Evolutionary conservation across 2,888 invertebrate species (phyloP).

Genomic region (Drosophila infuscata): DNA sequence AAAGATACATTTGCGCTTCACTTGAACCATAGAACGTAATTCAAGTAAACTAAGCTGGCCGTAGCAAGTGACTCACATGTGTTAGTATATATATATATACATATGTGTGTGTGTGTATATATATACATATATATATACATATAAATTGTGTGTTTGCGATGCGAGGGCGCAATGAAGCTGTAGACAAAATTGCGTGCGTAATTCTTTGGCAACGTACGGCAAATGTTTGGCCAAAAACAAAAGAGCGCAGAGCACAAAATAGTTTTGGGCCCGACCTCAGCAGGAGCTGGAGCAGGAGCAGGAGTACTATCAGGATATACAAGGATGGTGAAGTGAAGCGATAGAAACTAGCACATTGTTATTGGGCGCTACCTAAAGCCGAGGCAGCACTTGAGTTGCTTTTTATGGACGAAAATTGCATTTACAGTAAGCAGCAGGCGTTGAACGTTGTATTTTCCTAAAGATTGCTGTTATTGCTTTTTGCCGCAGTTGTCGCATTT

Average conservation of each 20-base stretch:
- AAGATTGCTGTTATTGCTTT: constrained; percentile 7
- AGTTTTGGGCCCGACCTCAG: constrained; percentile 34
- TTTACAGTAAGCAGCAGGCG: constrained; percentile 25
- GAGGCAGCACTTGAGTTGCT: constrained; percentile 38
- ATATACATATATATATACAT: constrained; percentile 1
- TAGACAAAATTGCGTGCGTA: constrained; percentile 75
- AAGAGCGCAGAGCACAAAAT: constrained; percentile 24
- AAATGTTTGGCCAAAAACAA: constrained; percentile 60
- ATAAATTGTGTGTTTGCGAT: constrained; percentile 14
- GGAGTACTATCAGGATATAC: constrained; percentile 4
- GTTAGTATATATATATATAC: constrained; percentile 4
- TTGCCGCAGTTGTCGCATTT: constrained; percentile 40
- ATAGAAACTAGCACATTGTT: constrained; percentile 24
- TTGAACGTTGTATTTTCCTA: constrained; percentile 10
- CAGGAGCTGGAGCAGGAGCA: neutral
- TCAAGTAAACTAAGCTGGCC: constrained; percentile 74
- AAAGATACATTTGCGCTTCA: constrained; percentile 81
- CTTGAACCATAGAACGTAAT: constrained; percentile 75
- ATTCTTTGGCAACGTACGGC: constrained; percentile 57
- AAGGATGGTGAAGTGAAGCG: neutral
- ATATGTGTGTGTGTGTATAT: constrained; percentile 4
- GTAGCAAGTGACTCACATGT: constrained; percentile 56
- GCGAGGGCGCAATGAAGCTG: constrained; percentile 73
- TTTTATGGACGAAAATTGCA: constrained; percentile 48
- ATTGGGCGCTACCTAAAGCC: constrained; percentile 45